Base-by-base conservation (phyloP, 2,888 invertebrate genomes). In the Belgica antarctica region DNA sequence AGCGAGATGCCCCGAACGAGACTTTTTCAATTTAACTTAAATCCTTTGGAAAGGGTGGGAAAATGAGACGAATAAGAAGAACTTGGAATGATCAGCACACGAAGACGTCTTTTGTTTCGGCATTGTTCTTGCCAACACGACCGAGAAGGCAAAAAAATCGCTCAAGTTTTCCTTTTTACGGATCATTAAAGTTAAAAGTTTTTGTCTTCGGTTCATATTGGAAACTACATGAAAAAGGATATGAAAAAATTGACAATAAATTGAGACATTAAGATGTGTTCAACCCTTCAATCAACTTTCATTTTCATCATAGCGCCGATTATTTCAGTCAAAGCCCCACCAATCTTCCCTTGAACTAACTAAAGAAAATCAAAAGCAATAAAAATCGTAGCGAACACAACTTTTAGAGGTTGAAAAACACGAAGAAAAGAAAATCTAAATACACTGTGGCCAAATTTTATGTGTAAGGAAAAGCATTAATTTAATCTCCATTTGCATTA, bases 181-280 rank as follows among this genome's bases (percentile, higher is more conserved):
- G 19, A 17, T 52, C 52, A 52, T 59, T 59, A 22, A 27, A n/a
- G 59, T 15, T 24, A 12, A 25, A 59, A 59, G 25, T 59, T 59
- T n/a, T 59, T 22, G 7, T 59, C 15, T 46, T 15, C 46, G 4
- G 17, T 46, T 12, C 25, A 59, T n/a, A 59, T 59, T 27, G 27
- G 27, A 22, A 46, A 46, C 46, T 5, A 3, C 4, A 52, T 22
- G 19, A 12, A 27, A 27, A 25, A 27, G 59, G 8, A 25, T 15
- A 27, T 25, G 3, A n/a, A 59, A 59, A 59, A 59, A 59, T 59
- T 59, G 59, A 59, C 59, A 59, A 59, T 59, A 59, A 59, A 59
- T 59, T 59, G 59, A 59, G 59, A 59, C 59, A 19, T 19, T 59
- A 19, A 59, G 27, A 19, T 22, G 59, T 59, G 59, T 59, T 19